Evolutionary conservation across 2,888 invertebrate genomes (phyloP), one percentile per base, ranked within the genome.

Genomic region (Lepetodrilus schrolli): DNA sequence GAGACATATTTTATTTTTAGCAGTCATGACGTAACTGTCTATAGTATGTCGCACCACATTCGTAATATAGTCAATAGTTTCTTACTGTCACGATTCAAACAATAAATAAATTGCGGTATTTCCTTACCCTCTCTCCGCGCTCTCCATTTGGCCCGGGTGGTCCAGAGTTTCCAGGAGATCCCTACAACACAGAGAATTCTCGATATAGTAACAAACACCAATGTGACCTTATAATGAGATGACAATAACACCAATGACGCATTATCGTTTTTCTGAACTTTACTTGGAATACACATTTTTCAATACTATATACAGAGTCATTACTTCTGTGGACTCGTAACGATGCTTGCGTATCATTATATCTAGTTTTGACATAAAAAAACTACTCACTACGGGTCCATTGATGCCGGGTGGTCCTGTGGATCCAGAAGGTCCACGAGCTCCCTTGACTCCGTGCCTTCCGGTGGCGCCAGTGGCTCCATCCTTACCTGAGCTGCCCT

Each of bases 341-440:
- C 7, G 8, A 51, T 51, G 21, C 13, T 51, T 2, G 13, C n/a
- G 13, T 51, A 20, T 20, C 21, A 20, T 20, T 4, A 20, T 4
- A 51, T 17, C 13, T 21, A 21, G 13, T 26, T 13, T 8, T 34
- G 36, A n/a, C 20, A 20, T 23, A 8, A 0, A 10, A 21, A 2
- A 17, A 20, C 26, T 23, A 69, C 70, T 73, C 47, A 77, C 79
- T 50, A n/a, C n/a, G n/a, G 81, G 79, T 74, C 77, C 96, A 34
- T 80, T 78, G 21, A 82, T 76, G 65, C 95, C 89, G 93, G 93
- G 74, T 93, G 92, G 73, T 92, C 95, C 95, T 84, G 93, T 91
- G 26, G 94, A 94, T 51, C 87, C 96, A 20, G 93, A 92, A 1
- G 93, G 90, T 8, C 96, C 96, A 49, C 94, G 93, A 23, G 93